phyloP scores from a whole-genome alignment of 2,888 invertebrate genomes.

The Cartodere bifasciata region DNA sequence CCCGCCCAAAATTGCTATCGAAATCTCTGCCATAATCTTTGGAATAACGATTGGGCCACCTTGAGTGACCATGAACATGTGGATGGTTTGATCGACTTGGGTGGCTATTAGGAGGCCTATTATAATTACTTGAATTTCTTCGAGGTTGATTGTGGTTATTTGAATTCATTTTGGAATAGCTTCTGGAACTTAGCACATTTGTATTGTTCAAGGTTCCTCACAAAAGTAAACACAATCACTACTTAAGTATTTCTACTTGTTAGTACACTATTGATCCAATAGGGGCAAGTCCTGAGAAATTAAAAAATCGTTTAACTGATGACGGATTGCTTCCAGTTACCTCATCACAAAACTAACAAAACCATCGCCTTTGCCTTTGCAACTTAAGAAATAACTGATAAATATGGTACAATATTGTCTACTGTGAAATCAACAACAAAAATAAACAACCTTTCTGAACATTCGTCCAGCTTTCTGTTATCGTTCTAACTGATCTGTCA shows the following conservation, averaged over 20 bases:
- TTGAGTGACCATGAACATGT: slow-evolving; percentile 29
- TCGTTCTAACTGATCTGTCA: too few relatives aligned
- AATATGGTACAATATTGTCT: too few relatives aligned
- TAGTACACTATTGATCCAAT: slow-evolving; percentile 32
- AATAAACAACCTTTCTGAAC: too few relatives aligned
- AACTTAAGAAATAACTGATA: too few relatives aligned
- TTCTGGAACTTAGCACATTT: too few relatives aligned
- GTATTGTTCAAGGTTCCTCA: slow-evolving; percentile 14
- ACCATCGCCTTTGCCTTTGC: too few relatives aligned
- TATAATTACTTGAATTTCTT: slow-evolving; percentile 32
- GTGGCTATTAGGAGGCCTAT: slow-evolving; percentile 31
- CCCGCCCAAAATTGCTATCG: slow-evolving; percentile 32
- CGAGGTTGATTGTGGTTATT: slow-evolving; percentile 33
- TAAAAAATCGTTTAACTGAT: too few relatives aligned
- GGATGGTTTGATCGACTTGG: slow-evolving; percentile 29
- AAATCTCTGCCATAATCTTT: slow-evolving; percentile 35
- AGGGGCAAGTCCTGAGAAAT: too few relatives aligned
- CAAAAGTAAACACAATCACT: slow-evolving; percentile 10
- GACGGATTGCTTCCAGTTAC: too few relatives aligned
- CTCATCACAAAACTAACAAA: too few relatives aligned
- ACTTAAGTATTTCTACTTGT: slow-evolving; percentile 29
- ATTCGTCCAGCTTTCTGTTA: too few relatives aligned
- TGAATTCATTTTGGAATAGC: slow-evolving; percentile 33
- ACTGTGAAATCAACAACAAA: too few relatives aligned
- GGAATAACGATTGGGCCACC: slow-evolving; percentile 33